phyloP scores from a whole-genome alignment of 2,113 vertebrate genomes.

The Ursus arctos region DNA sequence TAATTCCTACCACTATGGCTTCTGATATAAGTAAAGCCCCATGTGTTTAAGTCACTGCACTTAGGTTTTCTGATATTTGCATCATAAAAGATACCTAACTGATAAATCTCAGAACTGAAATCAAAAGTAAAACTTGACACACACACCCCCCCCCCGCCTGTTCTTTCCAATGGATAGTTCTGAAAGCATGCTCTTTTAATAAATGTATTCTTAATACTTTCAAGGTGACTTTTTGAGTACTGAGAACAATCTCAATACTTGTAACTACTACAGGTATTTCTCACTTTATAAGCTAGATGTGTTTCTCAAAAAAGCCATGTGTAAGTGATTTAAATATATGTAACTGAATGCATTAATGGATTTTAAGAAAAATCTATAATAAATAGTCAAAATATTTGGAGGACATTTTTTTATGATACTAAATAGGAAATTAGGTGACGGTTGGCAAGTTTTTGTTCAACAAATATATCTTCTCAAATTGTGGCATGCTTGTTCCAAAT shows the following conservation, averaged over 20 bases:
- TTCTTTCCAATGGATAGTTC: neutral
- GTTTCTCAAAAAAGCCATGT: neutral
- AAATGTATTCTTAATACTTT: neutral
- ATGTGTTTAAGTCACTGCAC: neutral
- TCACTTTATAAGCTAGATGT: neutral
- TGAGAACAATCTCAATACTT: constrained; percentile 21
- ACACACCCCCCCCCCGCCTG: too few species aligned
- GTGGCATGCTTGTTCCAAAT: neutral
- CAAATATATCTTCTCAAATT: neutral
- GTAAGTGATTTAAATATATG: neutral
- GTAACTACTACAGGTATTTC: neutral
- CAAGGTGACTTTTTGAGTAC: neutral
- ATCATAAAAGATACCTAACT: neutral
- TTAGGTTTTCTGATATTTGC: neutral
- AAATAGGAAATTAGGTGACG: neutral
- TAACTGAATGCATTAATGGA: neutral
- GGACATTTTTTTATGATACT: neutral
- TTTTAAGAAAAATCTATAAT: neutral
- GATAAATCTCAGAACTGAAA: neutral
- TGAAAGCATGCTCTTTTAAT: neutral
- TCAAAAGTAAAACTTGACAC: neutral
- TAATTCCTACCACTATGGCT: too few species aligned
- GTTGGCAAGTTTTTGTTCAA: neutral
- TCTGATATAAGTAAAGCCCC: neutral
- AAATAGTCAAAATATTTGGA: neutral